A percentile compares a stretch with the other conserved stretches of the same genome.
Conservation (phyloP, 2,888 invertebrate species). For the Seira musarum region DNA sequence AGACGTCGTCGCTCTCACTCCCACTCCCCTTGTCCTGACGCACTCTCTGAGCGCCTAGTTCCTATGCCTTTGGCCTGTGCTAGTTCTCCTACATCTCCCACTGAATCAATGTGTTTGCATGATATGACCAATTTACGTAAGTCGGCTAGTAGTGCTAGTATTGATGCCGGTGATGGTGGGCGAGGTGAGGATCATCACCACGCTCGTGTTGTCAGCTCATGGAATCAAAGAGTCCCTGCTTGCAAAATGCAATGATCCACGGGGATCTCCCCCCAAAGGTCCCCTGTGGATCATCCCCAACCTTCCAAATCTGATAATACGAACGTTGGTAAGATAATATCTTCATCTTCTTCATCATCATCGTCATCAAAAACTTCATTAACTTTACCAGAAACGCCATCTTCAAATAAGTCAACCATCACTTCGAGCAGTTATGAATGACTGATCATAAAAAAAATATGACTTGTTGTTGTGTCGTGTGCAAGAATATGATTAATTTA, state of each 20-base stretch:
- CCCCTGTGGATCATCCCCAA: background rate
- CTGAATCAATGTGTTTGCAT: conserved; percentile 41
- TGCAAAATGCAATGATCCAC: conserved; percentile 65
- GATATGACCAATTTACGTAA: conserved; percentile 53
- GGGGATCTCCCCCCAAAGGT: conserved; percentile 31
- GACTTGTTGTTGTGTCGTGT: too few species aligned
- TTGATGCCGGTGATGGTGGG: conserved; percentile 36
- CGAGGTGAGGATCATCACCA: conserved; percentile 48
- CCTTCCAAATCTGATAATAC: too few species aligned
- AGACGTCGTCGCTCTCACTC: conserved; percentile 65
- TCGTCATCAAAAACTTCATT: conserved; percentile 19
- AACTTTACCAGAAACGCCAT: conserved; percentile 34
- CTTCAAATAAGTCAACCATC: conserved; percentile 32
- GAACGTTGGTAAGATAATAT: too few species aligned
- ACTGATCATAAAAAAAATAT: background rate
- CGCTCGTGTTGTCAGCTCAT: conserved; percentile 56
- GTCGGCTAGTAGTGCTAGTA: conserved; percentile 58
- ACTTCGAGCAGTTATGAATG: conserved; percentile 18
- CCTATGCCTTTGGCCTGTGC: conserved; percentile 37
- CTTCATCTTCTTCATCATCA: too few species aligned
- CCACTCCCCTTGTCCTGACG: conserved; percentile 58
- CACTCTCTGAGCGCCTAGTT: conserved; percentile 13
- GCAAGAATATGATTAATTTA: too few species aligned
- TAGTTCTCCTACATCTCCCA: conserved; percentile 44
- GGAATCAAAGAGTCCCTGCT: conserved; percentile 64